Evolutionary conservation across 2,797 vertebrate species (phyloP).

Genomic region (Peromyscus eremicus): DNA sequence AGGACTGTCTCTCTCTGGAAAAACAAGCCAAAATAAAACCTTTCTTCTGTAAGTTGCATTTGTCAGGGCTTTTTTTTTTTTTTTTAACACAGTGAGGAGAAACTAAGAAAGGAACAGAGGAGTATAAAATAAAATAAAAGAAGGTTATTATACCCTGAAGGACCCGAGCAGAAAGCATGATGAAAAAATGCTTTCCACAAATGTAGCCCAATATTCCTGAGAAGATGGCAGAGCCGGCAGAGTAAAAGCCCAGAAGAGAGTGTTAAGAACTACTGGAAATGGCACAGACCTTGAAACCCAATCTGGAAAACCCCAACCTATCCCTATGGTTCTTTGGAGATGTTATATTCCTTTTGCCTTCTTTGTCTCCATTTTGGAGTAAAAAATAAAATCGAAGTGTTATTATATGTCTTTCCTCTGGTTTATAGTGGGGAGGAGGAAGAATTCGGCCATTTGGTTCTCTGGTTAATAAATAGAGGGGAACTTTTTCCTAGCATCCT

Average conservation of each 20-base stretch:
- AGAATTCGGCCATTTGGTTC: not conserved
- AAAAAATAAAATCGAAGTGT: not conserved
- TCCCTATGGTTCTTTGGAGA: not conserved
- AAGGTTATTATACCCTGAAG: not conserved
- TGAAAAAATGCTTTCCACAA: not conserved
- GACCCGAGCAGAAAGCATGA: not conserved
- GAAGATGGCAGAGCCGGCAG: not conserved
- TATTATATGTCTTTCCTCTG: not conserved
- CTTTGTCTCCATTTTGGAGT: not conserved
- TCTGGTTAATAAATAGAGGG: not conserved
- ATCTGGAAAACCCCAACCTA: not conserved
- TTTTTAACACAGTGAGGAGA: not conserved
- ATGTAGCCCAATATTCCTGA: not conserved
- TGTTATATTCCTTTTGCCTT: slow-evolving; percentile 14
- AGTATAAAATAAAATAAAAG: not conserved
- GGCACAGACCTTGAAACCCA: not conserved
- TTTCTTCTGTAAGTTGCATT: not conserved
- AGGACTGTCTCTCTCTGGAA: not conserved
- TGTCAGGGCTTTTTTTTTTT: not conserved
- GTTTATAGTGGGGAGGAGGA: not conserved
- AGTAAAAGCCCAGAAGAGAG: not conserved
- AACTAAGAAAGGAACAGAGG: not conserved
- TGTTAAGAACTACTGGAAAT: not conserved
- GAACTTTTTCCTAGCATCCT: not conserved
- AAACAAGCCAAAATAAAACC: not conserved